Evolutionary conservation across 1,140 invertebrate species (phyloP).

Genomic region (Radopholus similis): DNA sequence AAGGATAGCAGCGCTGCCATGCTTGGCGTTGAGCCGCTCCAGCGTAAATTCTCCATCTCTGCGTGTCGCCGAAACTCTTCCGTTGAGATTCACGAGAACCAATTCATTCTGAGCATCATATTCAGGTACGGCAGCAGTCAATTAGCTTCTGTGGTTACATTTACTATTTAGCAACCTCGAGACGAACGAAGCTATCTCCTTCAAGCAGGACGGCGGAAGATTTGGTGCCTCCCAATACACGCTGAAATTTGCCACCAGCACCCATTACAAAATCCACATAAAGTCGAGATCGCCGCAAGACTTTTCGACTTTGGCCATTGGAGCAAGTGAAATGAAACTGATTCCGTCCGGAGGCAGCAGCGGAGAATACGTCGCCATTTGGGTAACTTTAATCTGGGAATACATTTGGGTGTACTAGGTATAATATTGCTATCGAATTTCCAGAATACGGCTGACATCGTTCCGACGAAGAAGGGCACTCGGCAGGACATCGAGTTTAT

Average conservation of each 20-base stretch:
- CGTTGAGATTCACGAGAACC: background rate
- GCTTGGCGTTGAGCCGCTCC: background rate
- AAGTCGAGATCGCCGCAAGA: constrained; percentile 30
- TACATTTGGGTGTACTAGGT: background rate
- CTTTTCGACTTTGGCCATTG: constrained; percentile 31
- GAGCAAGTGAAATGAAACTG: constrained; percentile 21
- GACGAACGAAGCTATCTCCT: constrained; percentile 30
- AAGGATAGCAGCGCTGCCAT: background rate
- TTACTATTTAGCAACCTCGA: constrained; percentile 30
- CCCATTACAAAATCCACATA: constrained; percentile 34
- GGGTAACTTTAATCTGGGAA: constrained; percentile 1
- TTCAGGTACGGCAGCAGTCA: background rate
- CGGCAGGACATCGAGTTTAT: constrained; percentile 26
- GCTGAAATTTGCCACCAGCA: constrained; percentile 30
- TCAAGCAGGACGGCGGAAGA: constrained; percentile 36
- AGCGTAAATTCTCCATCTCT: constrained; percentile 16
- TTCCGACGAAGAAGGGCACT: constrained; percentile 28
- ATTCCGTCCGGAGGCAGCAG: background rate
- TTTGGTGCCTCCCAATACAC: constrained; percentile 31
- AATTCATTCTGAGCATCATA: background rate
- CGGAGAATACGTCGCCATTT: constrained; percentile 6
- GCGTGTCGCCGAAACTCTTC: constrained; percentile 13
- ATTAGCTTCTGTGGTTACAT: constrained; percentile 1
- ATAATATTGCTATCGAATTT: background rate
- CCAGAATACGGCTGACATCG: constrained; percentile 27